Evolutionary conservation across 2,113 vertebrate genomes (phyloP).

Genomic region (Colossoma macropomum): DNA sequence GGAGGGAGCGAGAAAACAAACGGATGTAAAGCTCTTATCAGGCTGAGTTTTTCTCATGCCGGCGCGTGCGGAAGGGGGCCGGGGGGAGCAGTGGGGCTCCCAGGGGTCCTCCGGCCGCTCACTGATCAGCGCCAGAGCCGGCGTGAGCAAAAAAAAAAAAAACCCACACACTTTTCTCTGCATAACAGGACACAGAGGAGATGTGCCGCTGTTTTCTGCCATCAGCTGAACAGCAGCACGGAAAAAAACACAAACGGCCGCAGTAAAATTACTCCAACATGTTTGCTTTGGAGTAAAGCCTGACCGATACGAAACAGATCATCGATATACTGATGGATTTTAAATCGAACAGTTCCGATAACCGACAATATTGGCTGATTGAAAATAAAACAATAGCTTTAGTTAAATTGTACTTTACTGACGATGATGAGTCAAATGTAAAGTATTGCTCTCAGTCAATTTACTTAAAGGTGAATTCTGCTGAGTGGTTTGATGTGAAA

Average conservation of each 20-base stretch:
- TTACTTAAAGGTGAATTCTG: too few species aligned
- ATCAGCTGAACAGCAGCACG: background rate
- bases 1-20: slow-evolving; percentile 43
- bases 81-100: slow-evolving; percentile 47
- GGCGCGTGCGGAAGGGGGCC: slow-evolving; percentile 57
- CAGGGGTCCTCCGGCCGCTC: slow-evolving; percentile 44
- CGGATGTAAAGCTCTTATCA: slow-evolving; percentile 71
- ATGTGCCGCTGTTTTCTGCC: background rate
- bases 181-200: slow-evolving; percentile 31
- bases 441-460: too few species aligned
- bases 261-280: background rate
- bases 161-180: slow-evolving; percentile 35
- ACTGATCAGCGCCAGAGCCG: slow-evolving; percentile 44
- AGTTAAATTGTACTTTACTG: too few species aligned
- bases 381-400: too few species aligned
- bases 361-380: background rate
- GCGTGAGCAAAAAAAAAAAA: background rate
- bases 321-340: background rate
- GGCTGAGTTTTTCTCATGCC: slow-evolving; percentile 64
- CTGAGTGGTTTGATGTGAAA: too few species aligned
- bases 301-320: background rate
- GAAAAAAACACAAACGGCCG: background rate
- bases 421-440: too few species aligned
- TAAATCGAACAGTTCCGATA: background rate
- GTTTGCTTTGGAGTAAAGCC: background rate